Base-by-base conservation (phyloP, 2,797 vertebrate genomes). In the Eleutherodactylus coqui region DNA sequence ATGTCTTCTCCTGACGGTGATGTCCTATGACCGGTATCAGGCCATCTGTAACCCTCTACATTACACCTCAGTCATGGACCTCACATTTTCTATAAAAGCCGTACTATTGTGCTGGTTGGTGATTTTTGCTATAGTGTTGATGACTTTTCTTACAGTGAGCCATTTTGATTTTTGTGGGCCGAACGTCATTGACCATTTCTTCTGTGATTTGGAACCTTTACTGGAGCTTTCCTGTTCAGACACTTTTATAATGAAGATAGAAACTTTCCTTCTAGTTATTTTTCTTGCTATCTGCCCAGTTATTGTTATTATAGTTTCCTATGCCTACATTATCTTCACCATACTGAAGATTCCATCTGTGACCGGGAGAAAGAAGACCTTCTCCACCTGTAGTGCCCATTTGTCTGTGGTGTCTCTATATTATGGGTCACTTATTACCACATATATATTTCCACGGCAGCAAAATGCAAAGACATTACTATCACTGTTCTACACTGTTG, bases 21-120 rank as follows among this genome's bases (percentile, higher is more conserved):
- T 34, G 62, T 67, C 62, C 62, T 67, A 34, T 67, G 62, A 67
- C 62, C n/a, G 62, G 62, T 67, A 67, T 34, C 62, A 67, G 32
- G 62, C 62, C 32, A 67, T 67, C 62, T 67, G 62, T 34, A 1
- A 67, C 62, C 62, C 62, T 67, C 32, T 67, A 34, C 62, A 67
- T 34, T 67, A 67, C 29, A 67, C 62, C 29, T 34, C 62, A 17
- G 16, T 34, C 29, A 67, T 67, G 29, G 21, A 34, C 32, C 32
- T 17, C 16, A 17, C 62, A 7, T 67, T 67, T 67, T 67, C 29
- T n/a, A 14, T 34, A 17, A 67, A 32, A 34, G 2, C 19, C 2
- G 16, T 67, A 34, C 4, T 67, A 0, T 34, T 67, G 4, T 34
- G 16, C 16, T 34, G 62, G 62, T 34, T 67, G 62, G 34, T 67